Conservation (phyloP, 2,113 vertebrate species). For the Nyctereutes procyonoides region DNA sequence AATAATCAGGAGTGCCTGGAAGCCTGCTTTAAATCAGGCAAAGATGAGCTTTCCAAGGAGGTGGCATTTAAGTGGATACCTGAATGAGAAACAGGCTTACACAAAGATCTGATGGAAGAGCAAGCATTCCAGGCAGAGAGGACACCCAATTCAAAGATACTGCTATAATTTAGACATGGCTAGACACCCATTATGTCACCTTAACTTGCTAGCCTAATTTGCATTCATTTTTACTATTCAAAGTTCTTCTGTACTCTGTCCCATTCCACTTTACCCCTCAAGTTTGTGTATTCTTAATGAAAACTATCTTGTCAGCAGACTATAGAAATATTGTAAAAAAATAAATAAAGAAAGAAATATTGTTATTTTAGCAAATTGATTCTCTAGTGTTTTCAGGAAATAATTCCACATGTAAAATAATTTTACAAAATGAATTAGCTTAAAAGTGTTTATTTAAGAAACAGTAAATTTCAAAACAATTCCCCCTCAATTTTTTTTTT, state of each 20-base stretch:
- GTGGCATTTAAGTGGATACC: not conserved
- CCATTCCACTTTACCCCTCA: not conserved
- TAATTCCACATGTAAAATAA: slow-evolving; percentile 14
- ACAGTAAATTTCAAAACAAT: slow-evolving; percentile 2
- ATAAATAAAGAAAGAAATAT: not conserved
- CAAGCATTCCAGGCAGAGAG: not conserved
- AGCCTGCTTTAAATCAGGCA: not conserved
- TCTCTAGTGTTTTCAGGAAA: not conserved
- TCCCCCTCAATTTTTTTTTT: not conserved
- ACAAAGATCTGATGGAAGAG: not conserved
- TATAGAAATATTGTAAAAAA: not conserved
- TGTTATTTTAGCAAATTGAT: not conserved
- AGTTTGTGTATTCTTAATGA: not conserved
- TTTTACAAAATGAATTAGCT: not conserved
- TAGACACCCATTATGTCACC: not conserved
- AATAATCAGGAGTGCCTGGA: not conserved
- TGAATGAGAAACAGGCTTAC: slow-evolving; percentile 48
- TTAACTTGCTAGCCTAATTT: slow-evolving; percentile 43
- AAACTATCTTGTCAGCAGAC: not conserved
- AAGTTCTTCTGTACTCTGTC: not conserved
- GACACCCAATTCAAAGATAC: not conserved
- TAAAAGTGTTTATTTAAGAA: slow-evolving; percentile 20
- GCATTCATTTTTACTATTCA: slow-evolving; percentile 51
- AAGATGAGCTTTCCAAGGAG: not conserved
- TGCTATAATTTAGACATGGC: not conserved